Evolutionary conservation across 2,888 invertebrate species (phyloP), one percentile per base, ranked within the genome.

Genomic region (Andrena haemorrhoa): DNA sequence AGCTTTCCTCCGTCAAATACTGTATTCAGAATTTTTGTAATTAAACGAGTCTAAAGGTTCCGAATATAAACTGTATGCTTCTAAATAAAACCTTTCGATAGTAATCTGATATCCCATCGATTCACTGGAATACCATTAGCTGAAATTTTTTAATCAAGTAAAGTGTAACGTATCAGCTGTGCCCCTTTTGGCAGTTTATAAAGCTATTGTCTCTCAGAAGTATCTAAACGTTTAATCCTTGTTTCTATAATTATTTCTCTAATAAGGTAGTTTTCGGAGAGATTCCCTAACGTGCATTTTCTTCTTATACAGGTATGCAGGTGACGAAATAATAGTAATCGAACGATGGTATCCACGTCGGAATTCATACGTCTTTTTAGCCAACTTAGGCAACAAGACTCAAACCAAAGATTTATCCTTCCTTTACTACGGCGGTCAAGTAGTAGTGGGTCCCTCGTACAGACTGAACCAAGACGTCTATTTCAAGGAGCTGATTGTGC

Each of bases 291-390:
- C 26, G 29, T 68, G 51, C n/a, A 4, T 49, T 58, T 41, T 70
- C 2, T 33, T 78, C 4, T 51, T 73, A 81, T 86, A 3, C 76
- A 94, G 96, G 79, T 95, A 96, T 90, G 95, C 95, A 33, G 94
- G 95, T 53, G 95, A 96, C 61, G 95, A 96, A 89, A 91, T 95
- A 75, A 95, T 97, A 63, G 94, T 98, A 2, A 95, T 97, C 23
- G 97, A 98, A 91, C 95, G 98, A 63, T 96, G 96, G 95, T 97
- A 96, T 93, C 97, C 97, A 0, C 95, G 98, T 20, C 95, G 97
- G 77, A 96, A 97, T 90, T 96, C 97, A 0, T 97, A 96, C 91
- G 96, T 97, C 0, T 96, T 97, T 79, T 95, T 97, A 0, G 96
- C 96, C 1, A 98, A 98, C 94, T 95, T 97, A 2, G 97, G 97